phyloP scores from a whole-genome alignment of 2,888 invertebrate species.

The Polia nebulosa region DNA sequence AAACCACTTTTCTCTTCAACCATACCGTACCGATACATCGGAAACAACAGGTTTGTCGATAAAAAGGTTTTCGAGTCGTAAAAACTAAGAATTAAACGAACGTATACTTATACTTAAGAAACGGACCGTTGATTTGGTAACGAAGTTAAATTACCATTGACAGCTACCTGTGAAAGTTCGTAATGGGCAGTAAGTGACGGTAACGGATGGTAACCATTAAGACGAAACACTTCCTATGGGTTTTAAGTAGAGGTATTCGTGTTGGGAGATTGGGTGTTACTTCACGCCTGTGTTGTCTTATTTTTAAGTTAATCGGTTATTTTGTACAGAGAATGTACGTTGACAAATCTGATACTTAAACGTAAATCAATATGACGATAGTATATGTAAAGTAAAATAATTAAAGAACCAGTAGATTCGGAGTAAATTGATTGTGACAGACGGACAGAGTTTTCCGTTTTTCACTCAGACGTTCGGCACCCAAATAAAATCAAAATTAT shows the following conservation, averaged over 20 bases:
- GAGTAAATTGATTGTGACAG: no score
- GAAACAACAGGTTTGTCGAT: conserved; percentile 73
- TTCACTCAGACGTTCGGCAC: no score
- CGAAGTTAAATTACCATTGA: conserved; percentile 68
- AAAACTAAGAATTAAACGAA: conserved; percentile 71
- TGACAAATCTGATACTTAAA: neutral
- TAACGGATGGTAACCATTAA: conserved; percentile 51
- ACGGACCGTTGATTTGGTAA: conserved; percentile 60
- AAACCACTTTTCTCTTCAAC: conserved; percentile 48
- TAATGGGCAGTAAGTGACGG: conserved; percentile 43
- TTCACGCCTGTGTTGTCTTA: conserved; percentile 32
- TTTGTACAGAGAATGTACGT: neutral
- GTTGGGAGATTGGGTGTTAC: conserved; percentile 35
- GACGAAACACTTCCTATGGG: conserved; percentile 46
- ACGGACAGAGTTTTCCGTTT: no score
- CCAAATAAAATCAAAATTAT: no score
- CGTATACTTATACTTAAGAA: conserved; percentile 56
- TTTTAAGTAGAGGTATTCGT: conserved; percentile 20
- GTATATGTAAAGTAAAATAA: no score
- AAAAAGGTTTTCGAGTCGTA: conserved; percentile 71
- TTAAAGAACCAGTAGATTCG: no score
- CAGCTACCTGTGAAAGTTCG: conserved; percentile 58
- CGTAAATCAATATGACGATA: no score
- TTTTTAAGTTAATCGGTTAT: conserved; percentile 3
- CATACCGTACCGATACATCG: conserved; percentile 61